These are phyloP conservation scores for Narcine bancroftii DNA, from an alignment of 2,113 vertebrate genomes.

Conservation along the genomic window DNA sequence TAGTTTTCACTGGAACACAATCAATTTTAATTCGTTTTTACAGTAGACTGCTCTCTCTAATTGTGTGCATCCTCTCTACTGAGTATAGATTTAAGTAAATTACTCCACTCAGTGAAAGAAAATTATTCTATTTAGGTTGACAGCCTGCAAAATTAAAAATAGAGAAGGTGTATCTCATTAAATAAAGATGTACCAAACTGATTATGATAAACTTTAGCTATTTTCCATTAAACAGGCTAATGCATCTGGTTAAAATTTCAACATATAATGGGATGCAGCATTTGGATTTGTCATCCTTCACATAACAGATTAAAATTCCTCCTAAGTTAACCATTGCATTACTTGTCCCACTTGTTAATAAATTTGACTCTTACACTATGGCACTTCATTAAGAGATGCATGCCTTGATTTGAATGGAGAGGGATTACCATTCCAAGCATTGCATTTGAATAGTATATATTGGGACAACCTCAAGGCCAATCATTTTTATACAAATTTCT, in stretches of 20 bases:
- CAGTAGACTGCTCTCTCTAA: conserved; percentile 64
- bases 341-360: background rate
- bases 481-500: background rate
- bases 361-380: background rate
- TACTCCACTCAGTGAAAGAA: conserved; percentile 60
- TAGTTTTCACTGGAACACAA: conserved; percentile 74
- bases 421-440: background rate
- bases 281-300: conserved; percentile 26
- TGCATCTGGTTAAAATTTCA: conserved; percentile 21
- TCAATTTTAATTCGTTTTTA: conserved; percentile 76
- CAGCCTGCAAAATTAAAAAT: conserved; percentile 62
- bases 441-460: background rate
- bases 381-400: background rate
- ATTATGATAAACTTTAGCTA: conserved; percentile 47
- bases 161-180: conserved; percentile 65
- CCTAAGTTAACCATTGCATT: background rate
- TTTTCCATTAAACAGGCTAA: conserved; percentile 22
- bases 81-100: conserved; percentile 67
- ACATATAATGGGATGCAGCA: background rate
- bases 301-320: background rate
- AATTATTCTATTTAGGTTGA: conserved; percentile 64
- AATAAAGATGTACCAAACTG: conserved; percentile 74
- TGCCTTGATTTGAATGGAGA: background rate
- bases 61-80: conserved; percentile 64
- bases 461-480: background rate